These are phyloP conservation scores for Porites divaricata DNA, from an alignment of 92 coral and sea anemone species.

Conservation along the genomic window DNA sequence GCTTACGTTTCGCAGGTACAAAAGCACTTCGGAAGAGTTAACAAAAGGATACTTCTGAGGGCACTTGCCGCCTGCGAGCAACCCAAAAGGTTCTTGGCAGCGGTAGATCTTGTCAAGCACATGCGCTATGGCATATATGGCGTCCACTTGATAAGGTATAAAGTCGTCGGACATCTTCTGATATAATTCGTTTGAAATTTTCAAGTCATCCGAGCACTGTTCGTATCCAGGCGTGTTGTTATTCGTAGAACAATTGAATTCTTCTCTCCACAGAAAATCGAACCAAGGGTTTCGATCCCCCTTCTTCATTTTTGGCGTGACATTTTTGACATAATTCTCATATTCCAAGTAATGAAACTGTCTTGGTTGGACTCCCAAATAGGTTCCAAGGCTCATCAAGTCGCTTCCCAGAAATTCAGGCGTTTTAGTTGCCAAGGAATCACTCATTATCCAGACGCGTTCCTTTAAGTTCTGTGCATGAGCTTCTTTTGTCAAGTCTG, in stretches of 20 bases:
- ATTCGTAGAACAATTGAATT: constrained; percentile 48
- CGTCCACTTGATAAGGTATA: constrained; percentile 76
- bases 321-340: constrained; percentile 40
- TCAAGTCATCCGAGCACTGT: constrained; percentile 50
- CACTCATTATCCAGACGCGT: constrained; percentile 83
- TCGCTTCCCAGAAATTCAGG: constrained; percentile 68
- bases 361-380: constrained; percentile 70
- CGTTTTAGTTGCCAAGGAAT: constrained; percentile 72
- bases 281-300: constrained; percentile 51
- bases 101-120: constrained; percentile 69
- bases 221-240: constrained; percentile 10
- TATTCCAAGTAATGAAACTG: constrained; percentile 55
- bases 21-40: constrained; percentile 45
- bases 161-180: constrained; percentile 66
- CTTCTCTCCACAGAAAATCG: constrained; percentile 66
- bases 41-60: constrained; percentile 54
- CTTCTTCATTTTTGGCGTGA: constrained; percentile 52
- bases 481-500: constrained; percentile 68
- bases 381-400: constrained; percentile 65
- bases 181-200: constrained; percentile 39
- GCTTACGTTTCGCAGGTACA: constrained; percentile 69
- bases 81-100: constrained; percentile 59
- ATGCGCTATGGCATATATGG: constrained; percentile 74
- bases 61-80: constrained; percentile 54
- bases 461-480: constrained; percentile 57